A percentile compares a stretch with the other conserved stretches of the same genome.
Conservation (phyloP, 1,140 invertebrate genomes). For the Drepana arcuata region DNA sequence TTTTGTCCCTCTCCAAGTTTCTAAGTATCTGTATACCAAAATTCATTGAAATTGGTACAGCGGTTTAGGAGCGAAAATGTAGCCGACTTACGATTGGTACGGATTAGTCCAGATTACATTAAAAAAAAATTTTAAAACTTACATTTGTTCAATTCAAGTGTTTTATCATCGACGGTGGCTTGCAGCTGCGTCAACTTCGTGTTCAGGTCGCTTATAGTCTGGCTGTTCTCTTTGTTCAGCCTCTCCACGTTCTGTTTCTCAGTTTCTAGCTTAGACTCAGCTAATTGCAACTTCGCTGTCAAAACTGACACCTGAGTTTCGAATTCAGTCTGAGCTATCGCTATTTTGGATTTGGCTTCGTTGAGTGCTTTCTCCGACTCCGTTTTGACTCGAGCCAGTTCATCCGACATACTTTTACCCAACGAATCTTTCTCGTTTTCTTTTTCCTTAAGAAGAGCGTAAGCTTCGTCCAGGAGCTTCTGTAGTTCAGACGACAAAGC, state of each 20-base stretch:
- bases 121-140: no score
- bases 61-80: no score
- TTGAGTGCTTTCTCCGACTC: constrained; percentile 62
- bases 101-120: no score
- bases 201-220: constrained; percentile 60
- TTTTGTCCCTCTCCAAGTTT: no score
- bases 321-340: constrained; percentile 60
- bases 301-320: constrained; percentile 61
- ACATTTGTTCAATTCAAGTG: constrained; percentile 66
- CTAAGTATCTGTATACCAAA: no score
- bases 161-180: constrained; percentile 63
- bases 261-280: constrained; percentile 59
- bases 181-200: constrained; percentile 62
- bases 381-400: constrained; percentile 47
- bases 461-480: constrained; percentile 66
- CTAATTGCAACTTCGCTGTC: constrained; percentile 55
- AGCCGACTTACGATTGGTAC: no score
- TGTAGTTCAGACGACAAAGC: constrained; percentile 65
- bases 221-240: constrained; percentile 61
- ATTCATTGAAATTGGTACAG: no score
- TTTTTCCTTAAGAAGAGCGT: constrained; percentile 64
- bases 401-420: constrained; percentile 66
- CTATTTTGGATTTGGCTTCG: constrained; percentile 63
- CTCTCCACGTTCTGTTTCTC: constrained; percentile 68
- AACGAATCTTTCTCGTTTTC: constrained; percentile 66